A percentile compares a stretch with the other conserved stretches of the same genome.
These are phyloP conservation scores for Stenoptilia bipunctidactyla DNA, from an alignment of 2,888 invertebrate genomes.

Conservation along the genomic window DNA sequence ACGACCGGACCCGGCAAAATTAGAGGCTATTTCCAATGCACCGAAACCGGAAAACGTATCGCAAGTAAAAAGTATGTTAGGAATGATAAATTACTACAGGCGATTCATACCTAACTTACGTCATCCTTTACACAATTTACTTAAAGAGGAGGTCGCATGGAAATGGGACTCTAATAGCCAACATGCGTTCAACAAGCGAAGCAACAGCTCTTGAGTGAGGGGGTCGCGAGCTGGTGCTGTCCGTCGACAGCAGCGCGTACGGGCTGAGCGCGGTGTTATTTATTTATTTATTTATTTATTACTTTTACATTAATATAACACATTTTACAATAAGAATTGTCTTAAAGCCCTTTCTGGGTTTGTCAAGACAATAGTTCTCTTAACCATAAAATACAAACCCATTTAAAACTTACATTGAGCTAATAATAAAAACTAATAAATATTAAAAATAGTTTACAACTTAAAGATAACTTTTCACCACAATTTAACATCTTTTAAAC, in stretches of 20 bases:
- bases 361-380: too few relatives aligned
- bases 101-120: conserved; percentile 8
- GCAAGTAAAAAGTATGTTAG: conserved; percentile 14
- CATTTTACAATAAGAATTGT: too few relatives aligned
- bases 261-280: conserved; percentile 19
- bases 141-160: not conserved
- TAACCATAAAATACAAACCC: too few relatives aligned
- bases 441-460: too few relatives aligned
- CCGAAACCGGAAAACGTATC: conserved; percentile 9
- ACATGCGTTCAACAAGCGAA: conserved; percentile 9
- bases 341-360: too few relatives aligned
- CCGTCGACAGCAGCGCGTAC: conserved; percentile 18
- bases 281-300: too few relatives aligned
- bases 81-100: conserved; percentile 16
- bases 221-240: conserved; percentile 13
- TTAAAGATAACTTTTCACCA: too few relatives aligned
- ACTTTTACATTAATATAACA: too few relatives aligned
- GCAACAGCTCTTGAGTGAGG: not conserved
- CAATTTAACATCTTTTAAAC: too few relatives aligned
- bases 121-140: conserved; percentile 1
- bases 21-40: too few relatives aligned
- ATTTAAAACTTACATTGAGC: conserved; percentile 11
- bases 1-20: too few relatives aligned
- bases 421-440: too few relatives aligned
- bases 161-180: conserved; percentile 4